Evolutionary conservation across 2,888 invertebrate genomes (phyloP).

Genomic region (Alitta virens): DNA sequence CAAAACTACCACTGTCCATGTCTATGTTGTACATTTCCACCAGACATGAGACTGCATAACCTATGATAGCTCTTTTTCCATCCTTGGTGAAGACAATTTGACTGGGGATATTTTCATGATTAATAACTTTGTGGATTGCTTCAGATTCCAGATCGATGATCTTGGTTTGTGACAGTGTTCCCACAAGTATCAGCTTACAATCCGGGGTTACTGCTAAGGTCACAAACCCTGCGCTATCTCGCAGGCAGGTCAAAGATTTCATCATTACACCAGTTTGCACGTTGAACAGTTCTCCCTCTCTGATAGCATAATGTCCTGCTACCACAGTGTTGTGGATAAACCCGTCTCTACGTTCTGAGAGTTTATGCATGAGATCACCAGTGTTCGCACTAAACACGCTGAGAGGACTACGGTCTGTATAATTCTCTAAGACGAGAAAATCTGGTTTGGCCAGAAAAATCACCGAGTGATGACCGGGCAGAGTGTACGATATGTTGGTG

Average conservation of each 20-base stretch:
- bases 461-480: slow-evolving; percentile 2
- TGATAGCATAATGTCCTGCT: slow-evolving; percentile 22
- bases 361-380: slow-evolving; percentile 22
- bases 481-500: slow-evolving; percentile 18
- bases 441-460: slow-evolving; percentile 16
- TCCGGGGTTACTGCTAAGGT: slow-evolving; percentile 27
- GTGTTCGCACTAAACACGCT: slow-evolving; percentile 28
- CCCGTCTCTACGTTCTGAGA: slow-evolving; percentile 7
- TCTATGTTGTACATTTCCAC: slow-evolving; percentile 29
- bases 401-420: slow-evolving; percentile 9
- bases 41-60: slow-evolving; percentile 33
- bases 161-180: slow-evolving; percentile 20
- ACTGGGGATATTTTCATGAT: slow-evolving; percentile 28
- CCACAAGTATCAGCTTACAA: slow-evolving; percentile 26
- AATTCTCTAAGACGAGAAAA: slow-evolving; percentile 28
- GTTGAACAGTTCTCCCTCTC: slow-evolving; percentile 30
- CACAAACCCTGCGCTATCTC: slow-evolving; percentile 23
- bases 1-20: slow-evolving; percentile 16
- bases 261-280: slow-evolving; percentile 26
- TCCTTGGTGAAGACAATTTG: slow-evolving; percentile 31
- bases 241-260: slow-evolving; percentile 26
- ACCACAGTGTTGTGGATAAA: slow-evolving; percentile 23
- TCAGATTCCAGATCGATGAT: slow-evolving; percentile 24
- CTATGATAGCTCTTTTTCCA: slow-evolving; percentile 32
- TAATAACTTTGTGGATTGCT: slow-evolving; percentile 11